Conservation (phyloP, 2,113 vertebrate species). For the Lichenostomus cassidix region DNA sequence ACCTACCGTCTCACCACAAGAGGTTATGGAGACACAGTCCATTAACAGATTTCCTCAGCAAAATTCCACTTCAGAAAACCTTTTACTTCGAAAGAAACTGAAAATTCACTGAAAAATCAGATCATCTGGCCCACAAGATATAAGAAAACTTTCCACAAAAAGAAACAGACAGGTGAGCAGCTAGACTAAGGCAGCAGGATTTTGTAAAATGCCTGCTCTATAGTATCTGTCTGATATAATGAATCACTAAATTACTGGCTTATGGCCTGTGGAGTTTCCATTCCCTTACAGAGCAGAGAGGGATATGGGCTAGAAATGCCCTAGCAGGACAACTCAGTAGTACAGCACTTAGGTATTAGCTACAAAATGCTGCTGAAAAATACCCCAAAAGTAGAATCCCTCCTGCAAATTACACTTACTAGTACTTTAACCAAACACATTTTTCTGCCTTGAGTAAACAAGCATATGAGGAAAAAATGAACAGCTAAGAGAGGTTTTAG, state of each 20-base stretch:
- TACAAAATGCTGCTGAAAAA: not conserved
- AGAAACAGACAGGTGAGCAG: not conserved
- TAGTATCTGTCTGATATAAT: not conserved
- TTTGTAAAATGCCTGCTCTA: not conserved
- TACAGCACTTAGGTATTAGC: not conserved
- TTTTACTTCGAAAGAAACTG: not conserved
- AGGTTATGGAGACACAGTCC: not conserved
- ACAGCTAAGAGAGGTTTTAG: not conserved
- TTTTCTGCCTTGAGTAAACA: conserved; percentile 10
- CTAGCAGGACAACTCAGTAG: not conserved
- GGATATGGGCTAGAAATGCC: not conserved
- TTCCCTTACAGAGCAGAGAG: not conserved
- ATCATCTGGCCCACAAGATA: not conserved
- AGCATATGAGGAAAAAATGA: not conserved
- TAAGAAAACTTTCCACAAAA: not conserved
- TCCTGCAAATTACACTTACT: not conserved
- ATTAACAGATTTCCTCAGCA: not conserved
- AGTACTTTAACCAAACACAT: not conserved
- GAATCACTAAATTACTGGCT: not conserved
- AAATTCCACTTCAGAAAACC: not conserved
- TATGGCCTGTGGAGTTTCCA: not conserved
- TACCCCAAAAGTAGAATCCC: not conserved
- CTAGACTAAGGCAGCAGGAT: not conserved
- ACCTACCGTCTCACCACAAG: not conserved
- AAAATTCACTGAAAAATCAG: not conserved